These are phyloP conservation scores for Quadriops clusia DNA, from an alignment of 2,888 invertebrate species.

Conservation along the genomic window DNA sequence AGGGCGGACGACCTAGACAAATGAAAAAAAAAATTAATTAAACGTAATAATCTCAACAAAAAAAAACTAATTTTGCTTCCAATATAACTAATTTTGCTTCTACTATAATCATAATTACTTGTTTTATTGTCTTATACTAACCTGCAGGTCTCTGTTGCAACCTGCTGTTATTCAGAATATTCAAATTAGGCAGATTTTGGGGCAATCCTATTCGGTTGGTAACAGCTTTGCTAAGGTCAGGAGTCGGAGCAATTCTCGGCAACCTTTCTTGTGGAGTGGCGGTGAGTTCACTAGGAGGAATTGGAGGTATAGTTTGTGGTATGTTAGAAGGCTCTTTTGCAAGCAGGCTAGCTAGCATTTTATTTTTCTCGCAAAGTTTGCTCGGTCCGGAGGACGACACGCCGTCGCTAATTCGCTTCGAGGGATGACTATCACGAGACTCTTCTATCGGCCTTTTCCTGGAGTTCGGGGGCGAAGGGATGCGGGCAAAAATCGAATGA, in stretches of 20 bases:
- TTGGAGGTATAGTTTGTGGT: conserved; percentile 50
- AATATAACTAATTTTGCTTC: too few species aligned
- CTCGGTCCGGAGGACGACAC: conserved; percentile 34
- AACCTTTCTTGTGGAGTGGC: conserved; percentile 62
- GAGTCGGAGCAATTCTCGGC: conserved; percentile 36
- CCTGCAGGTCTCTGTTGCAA: too few species aligned
- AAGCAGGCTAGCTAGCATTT: conserved; percentile 72
- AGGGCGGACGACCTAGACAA: conserved; percentile 26
- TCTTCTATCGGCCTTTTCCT: conserved; percentile 53
- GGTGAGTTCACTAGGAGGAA: conserved; percentile 50
- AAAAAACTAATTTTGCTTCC: too few species aligned
- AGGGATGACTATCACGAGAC: conserved; percentile 41
- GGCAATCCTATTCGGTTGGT: conserved; percentile 20
- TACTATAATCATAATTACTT: too few species aligned
- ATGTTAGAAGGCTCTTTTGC: conserved; percentile 57
- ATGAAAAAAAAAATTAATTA: conserved; percentile 13
- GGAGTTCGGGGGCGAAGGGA: conserved; percentile 43
- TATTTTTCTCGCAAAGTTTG: conserved; percentile 69
- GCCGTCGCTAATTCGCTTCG: conserved; percentile 38
- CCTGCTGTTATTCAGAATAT: conserved; percentile 12
- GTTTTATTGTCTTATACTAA: too few species aligned
- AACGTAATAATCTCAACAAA: neutral
- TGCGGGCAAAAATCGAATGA: conserved; percentile 45
- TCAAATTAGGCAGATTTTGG: conserved; percentile 10
- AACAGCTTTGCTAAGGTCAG: conserved; percentile 23